Conservation (phyloP, 2,888 invertebrate species). For the Thera obeliscata region DNA sequence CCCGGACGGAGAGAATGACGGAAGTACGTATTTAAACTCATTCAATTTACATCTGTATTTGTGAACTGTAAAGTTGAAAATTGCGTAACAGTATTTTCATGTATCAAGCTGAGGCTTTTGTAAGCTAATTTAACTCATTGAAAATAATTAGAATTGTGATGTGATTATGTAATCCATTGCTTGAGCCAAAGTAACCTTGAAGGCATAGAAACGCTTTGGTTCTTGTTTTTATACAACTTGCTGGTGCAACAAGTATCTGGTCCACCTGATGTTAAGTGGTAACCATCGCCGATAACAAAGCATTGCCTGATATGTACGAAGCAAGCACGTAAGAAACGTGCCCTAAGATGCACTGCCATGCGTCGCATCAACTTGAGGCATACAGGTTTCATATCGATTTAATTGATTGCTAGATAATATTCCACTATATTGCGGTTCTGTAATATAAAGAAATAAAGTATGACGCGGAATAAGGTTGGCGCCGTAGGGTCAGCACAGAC, state of each 20-base stretch:
- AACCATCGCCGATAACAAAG: too few relatives aligned
- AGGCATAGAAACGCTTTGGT: not conserved
- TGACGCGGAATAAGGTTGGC: too few relatives aligned
- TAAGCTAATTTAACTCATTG: conserved; percentile 17
- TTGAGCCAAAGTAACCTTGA: conserved; percentile 4
- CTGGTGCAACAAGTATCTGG: too few relatives aligned
- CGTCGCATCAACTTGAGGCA: too few relatives aligned
- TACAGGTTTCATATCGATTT: not conserved
- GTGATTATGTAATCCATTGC: conserved; percentile 12
- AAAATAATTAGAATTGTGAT: not conserved
- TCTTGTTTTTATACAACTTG: not conserved
- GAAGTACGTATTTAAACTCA: conserved; percentile 52
- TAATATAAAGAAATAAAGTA: too few relatives aligned
- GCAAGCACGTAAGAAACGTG: too few relatives aligned
- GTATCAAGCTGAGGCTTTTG: conserved; percentile 18
- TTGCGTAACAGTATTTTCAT: conserved; percentile 3
- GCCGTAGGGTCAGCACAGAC: too few relatives aligned
- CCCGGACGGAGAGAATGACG: conserved; percentile 77
- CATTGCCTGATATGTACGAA: too few relatives aligned
- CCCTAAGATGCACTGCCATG: too few relatives aligned
- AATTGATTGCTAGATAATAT: not conserved
- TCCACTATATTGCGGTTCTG: not conserved
- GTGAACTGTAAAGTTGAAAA: conserved; percentile 23
- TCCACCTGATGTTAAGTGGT: too few relatives aligned
- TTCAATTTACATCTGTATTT: conserved; percentile 18